Evolutionary conservation across 2,797 vertebrate genomes (phyloP).

Genomic region (Sebastes taczanowskii): DNA sequence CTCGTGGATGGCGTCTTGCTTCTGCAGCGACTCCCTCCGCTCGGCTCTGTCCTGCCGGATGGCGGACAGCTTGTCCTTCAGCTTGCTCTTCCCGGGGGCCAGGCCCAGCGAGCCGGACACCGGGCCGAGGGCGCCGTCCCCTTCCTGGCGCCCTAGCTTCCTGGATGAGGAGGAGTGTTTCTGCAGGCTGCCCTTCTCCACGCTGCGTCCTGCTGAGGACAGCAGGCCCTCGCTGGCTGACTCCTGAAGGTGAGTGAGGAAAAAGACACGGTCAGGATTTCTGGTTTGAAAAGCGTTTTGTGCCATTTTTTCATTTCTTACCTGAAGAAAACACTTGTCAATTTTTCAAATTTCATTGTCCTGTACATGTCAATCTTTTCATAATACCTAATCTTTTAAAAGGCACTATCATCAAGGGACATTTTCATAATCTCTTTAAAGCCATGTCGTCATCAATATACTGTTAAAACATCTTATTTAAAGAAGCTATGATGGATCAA

Average conservation of each 20-base stretch:
- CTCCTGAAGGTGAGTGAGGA: constrained; percentile 74
- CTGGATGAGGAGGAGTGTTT: constrained; percentile 83
- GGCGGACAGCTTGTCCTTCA: constrained; percentile 86
- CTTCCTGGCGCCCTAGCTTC: constrained; percentile 83
- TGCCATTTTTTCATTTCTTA: accelerated
- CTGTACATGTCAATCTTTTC: not conserved
- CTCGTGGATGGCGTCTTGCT: constrained; percentile 96
- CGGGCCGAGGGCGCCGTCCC: constrained; percentile 39
- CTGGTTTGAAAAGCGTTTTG: not conserved
- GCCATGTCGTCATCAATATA: not conserved
- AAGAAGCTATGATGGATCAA: not conserved
- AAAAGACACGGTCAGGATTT: not conserved
- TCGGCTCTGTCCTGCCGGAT: constrained; percentile 95
- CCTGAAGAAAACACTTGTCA: not conserved
- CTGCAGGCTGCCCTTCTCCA: constrained; percentile 89
- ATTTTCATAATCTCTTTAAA: not conserved
- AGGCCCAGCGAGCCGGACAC: constrained; percentile 71
- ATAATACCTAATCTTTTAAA: not conserved
- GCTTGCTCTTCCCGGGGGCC: constrained; percentile 78
- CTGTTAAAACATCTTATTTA: not conserved
- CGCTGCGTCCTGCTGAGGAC: constrained; percentile 78
- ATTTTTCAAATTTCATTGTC: not conserved
- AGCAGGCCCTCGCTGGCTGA: constrained; percentile 81
- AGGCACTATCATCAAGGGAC: not conserved
- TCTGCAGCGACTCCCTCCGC: constrained; percentile 93